A percentile compares a stretch with the other conserved stretches of the same genome.
Evolutionary conservation across 1,140 invertebrate species (phyloP).

Genomic region (Ips nitidus): DNA sequence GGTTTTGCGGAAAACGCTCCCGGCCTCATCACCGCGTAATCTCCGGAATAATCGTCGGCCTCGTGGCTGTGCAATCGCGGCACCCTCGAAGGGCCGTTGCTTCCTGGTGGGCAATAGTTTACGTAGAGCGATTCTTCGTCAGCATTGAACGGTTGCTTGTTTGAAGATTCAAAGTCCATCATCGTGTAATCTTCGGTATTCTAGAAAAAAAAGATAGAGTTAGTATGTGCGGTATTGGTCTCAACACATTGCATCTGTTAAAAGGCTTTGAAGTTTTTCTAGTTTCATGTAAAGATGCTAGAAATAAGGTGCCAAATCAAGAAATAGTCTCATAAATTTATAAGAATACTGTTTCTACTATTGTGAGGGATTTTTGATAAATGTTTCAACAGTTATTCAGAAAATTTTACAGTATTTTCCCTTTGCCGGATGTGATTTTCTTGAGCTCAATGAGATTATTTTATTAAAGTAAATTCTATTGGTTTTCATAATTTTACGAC

Average conservation of each 20-base stretch:
- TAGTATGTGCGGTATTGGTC: not conserved
- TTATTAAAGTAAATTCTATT: no score
- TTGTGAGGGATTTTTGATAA: no score
- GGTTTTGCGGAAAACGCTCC: slow-evolving; percentile 25
- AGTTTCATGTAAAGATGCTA: not conserved
- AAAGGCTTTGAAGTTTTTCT: no score
- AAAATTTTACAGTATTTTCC: no score
- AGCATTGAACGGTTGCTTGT: slow-evolving; percentile 1
- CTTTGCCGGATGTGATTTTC: no score
- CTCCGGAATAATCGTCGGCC: slow-evolving; percentile 28
- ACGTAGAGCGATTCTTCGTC: slow-evolving; percentile 45
- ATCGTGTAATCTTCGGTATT: slow-evolving; percentile 42
- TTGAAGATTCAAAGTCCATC: slow-evolving; percentile 44
- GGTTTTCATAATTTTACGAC: no score
- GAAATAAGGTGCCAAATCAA: not conserved
- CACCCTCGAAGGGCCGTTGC: slow-evolving; percentile 14
- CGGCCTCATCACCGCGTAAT: slow-evolving; percentile 51
- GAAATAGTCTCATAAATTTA: no score
- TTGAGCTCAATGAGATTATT: no score
- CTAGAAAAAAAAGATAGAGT: not conserved
- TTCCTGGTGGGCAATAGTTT: slow-evolving; percentile 44
- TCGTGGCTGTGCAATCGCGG: not conserved
- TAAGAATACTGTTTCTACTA: no score
- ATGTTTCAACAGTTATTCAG: no score
- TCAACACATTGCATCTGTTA: no score